These are phyloP conservation scores for Sparidentex hasta DNA, from an alignment of 2,797 vertebrate genomes.

Conservation along the genomic window DNA sequence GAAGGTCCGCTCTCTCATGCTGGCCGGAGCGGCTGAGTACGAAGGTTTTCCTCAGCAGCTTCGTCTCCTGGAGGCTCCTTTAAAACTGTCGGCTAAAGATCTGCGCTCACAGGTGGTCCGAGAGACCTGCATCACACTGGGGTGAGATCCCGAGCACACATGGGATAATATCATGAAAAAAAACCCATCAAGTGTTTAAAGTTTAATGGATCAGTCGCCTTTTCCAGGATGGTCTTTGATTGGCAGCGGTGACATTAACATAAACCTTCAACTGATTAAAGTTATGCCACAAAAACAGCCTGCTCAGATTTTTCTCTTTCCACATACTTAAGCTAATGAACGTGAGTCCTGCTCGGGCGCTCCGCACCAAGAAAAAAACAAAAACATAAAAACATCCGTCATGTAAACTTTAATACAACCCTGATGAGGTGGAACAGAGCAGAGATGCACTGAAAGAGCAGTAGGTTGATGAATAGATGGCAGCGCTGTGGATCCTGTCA, in stretches of 20 bases:
- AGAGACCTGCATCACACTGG: conserved; percentile 97
- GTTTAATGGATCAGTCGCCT: neutral
- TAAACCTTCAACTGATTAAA: conserved; percentile 31
- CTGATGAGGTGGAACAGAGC: conserved; percentile 75
- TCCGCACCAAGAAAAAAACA: neutral
- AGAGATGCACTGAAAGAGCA: conserved; percentile 59
- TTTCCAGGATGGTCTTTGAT: neutral
- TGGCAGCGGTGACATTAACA: conserved; percentile 41
- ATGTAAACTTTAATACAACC: conserved; percentile 64
- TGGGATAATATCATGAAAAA: neutral
- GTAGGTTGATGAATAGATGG: conserved; percentile 66
- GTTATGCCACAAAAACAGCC: neutral
- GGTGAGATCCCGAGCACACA: conserved; percentile 81
- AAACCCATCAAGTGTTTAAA: neutral
- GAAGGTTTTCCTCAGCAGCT: conserved; percentile 96
- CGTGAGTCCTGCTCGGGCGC: conserved; percentile 1
- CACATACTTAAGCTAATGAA: conserved; percentile 64
- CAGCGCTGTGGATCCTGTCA: neutral
- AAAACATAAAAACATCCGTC: conserved; percentile 57
- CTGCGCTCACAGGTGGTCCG: conserved; percentile 97
- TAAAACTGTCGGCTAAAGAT: conserved; percentile 97
- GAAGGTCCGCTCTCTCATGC: conserved; percentile 94
- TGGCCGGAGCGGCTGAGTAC: conserved; percentile 94
- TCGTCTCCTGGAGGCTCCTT: conserved; percentile 92
- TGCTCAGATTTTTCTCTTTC: conserved; percentile 28